These are phyloP conservation scores for Netelia virgata DNA, from an alignment of 2,888 invertebrate species.

Conservation along the genomic window DNA sequence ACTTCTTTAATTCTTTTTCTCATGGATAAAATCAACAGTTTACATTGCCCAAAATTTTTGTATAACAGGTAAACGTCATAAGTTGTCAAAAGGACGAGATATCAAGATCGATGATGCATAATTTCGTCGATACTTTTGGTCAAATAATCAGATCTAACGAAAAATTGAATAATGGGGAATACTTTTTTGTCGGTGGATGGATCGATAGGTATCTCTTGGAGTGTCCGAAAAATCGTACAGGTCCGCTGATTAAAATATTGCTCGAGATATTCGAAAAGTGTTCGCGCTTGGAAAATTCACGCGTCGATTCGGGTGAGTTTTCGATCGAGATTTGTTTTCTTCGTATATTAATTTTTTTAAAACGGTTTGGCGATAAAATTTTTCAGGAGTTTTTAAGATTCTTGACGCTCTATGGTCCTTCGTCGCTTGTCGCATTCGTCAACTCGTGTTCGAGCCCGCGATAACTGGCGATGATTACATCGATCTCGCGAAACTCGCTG, in stretches of 20 bases:
- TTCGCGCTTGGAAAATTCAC: conserved; percentile 62
- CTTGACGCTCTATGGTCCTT: conserved; percentile 80
- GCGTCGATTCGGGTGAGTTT: conserved; percentile 71
- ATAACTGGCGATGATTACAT: conserved; percentile 75
- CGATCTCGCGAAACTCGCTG: conserved; percentile 80
- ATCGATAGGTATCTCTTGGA: conserved; percentile 81
- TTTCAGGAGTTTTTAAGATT: conserved; percentile 74
- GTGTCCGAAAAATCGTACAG: conserved; percentile 78
- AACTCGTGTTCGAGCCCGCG: conserved; percentile 78
- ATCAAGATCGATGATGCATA: conserved; percentile 79
- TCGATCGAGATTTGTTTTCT: background rate
- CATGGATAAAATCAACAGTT: background rate
- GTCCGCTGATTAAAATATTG: conserved; percentile 75
- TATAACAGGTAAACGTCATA: conserved; percentile 77
- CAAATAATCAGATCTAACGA: conserved; percentile 75
- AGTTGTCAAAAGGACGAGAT: conserved; percentile 80
- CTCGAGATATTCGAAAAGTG: conserved; percentile 78
- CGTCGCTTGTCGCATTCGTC: conserved; percentile 80
- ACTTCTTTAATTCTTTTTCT: background rate
- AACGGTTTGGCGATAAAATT: background rate
- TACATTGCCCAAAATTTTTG: conserved; percentile 5
- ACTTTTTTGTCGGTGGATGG: conserved; percentile 81
- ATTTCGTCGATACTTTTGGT: conserved; percentile 79
- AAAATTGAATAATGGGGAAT: conserved; percentile 75
- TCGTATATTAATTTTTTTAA: background rate